Evolutionary conservation across 2,797 vertebrate genomes (phyloP).

Genomic region (Lutjanus campechanus): DNA sequence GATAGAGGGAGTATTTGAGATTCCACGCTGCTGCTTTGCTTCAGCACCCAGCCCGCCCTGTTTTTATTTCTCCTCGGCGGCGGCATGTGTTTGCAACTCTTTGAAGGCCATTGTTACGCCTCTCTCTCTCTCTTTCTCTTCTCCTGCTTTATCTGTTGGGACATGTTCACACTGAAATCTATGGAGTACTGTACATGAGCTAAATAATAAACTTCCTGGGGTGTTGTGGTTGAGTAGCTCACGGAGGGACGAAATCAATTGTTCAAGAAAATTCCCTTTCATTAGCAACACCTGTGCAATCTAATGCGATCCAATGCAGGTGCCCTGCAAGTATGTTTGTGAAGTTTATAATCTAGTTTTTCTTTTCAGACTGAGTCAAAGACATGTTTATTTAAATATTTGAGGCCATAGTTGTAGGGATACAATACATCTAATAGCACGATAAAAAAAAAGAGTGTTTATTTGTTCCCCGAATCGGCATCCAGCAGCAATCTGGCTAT

Average conservation of each 20-base stretch:
- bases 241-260: background rate
- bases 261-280: constrained; percentile 1
- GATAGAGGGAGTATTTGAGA: constrained; percentile 55
- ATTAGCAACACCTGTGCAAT: background rate
- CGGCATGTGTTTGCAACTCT: constrained; percentile 20
- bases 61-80: constrained; percentile 31
- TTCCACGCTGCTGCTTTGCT: constrained; percentile 28
- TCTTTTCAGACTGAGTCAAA: background rate
- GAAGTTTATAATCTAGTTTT: background rate
- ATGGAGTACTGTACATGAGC: background rate
- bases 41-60: background rate
- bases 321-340: background rate
- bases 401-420: background rate
- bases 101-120: constrained; percentile 23
- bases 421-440: too few species aligned
- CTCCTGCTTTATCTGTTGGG: constrained; percentile 13
- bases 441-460: too few species aligned
- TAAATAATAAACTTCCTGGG: background rate
- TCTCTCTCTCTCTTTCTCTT: background rate
- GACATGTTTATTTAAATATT: constrained; percentile 6
- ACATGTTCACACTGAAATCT: constrained; percentile 17
- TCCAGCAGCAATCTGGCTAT: too few species aligned
- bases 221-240: background rate
- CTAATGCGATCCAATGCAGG: background rate
- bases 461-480: too few species aligned